Evolutionary conservation across 2,888 invertebrate species (phyloP).

Genomic region (Kuschelorhynchus macadamiae): DNA sequence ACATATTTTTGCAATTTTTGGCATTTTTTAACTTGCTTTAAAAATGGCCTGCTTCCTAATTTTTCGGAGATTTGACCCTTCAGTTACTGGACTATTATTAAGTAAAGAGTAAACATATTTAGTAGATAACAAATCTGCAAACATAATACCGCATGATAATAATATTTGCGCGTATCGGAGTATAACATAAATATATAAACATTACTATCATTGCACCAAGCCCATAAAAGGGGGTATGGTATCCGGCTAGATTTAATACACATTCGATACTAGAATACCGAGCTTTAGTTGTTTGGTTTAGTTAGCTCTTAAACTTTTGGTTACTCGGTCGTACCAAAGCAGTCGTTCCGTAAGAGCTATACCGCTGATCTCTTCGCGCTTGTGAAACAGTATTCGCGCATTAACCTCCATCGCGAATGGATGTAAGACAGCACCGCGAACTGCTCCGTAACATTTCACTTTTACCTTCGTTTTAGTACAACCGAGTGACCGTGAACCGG

Average conservation of each 20-base stretch:
- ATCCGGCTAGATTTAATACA: slow-evolving; percentile 15
- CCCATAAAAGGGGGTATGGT: slow-evolving; percentile 21
- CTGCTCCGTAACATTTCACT: slow-evolving; percentile 57
- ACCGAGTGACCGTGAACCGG: slow-evolving; percentile 47
- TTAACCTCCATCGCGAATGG: slow-evolving; percentile 59
- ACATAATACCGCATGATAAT: too few relatives aligned
- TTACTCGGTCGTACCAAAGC: slow-evolving; percentile 13
- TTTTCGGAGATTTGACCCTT: too few relatives aligned
- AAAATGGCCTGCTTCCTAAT: too few relatives aligned
- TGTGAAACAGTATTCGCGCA: slow-evolving; percentile 55
- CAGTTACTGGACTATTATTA: too few relatives aligned
- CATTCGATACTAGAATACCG: too few relatives aligned
- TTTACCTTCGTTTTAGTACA: slow-evolving; percentile 59
- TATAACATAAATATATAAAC: slow-evolving; percentile 3
- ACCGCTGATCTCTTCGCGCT: slow-evolving; percentile 32
- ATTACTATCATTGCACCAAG: slow-evolving; percentile 11
- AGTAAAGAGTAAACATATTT: too few relatives aligned
- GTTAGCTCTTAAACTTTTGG: slow-evolving; percentile 17
- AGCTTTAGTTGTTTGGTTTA: too few relatives aligned
- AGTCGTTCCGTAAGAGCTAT: slow-evolving; percentile 27
- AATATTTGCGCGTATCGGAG: too few relatives aligned
- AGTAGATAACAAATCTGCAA: too few relatives aligned
- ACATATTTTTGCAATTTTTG: too few relatives aligned
- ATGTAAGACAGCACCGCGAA: slow-evolving; percentile 58
- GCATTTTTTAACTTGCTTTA: too few relatives aligned